phyloP scores from a whole-genome alignment of 2,888 invertebrate genomes.

The Ophion obscuratus region DNA sequence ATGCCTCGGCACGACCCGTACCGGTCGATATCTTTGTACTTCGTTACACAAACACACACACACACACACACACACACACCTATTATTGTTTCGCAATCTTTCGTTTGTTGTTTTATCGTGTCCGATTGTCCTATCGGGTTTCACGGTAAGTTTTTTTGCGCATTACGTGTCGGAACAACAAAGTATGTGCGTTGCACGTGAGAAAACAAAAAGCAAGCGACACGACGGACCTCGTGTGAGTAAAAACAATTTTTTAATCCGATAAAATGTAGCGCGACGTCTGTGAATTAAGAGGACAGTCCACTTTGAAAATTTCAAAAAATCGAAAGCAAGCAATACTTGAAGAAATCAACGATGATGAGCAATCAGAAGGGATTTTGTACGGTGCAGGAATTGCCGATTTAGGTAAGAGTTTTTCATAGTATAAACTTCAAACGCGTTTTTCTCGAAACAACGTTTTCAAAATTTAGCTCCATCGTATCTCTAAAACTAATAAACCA shows the following conservation, averaged over 20 bases:
- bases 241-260: not conserved
- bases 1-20: not conserved
- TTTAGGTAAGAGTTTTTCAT: no score
- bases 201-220: conserved; percentile 3
- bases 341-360: no score
- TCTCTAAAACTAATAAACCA: no score
- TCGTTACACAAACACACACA: not conserved
- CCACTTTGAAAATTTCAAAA: no score
- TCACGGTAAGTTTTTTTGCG: not conserved
- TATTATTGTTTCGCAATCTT: conserved; percentile 7
- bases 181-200: not conserved
- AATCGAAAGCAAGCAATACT: no score
- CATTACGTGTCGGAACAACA: conserved; percentile 4
- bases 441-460: no score
- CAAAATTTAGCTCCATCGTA: no score
- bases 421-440: no score
- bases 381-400: no score
- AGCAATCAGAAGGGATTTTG: no score
- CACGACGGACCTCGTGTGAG: not conserved
- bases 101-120: conserved; percentile 13
- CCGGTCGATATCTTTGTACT: not conserved
- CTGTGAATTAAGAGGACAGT: not conserved
- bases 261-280: not conserved
- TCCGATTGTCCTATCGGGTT: conserved; percentile 20
- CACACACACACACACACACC: no score